Conservation (phyloP, 2,113 vertebrate genomes). For the Dunckerocampus dactyliophorus region DNA sequence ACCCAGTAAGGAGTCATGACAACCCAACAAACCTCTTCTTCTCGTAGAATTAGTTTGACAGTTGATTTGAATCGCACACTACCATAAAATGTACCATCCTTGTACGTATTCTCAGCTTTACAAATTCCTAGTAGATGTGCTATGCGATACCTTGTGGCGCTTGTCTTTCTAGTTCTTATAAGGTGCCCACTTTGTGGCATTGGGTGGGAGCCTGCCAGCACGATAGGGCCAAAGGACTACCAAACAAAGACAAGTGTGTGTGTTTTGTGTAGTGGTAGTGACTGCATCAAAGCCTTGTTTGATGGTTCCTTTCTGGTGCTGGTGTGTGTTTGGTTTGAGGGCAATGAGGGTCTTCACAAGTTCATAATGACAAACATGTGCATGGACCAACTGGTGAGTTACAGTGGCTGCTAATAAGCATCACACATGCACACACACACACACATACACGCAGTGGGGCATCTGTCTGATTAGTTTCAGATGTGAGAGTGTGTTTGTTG, state of each 20-base stretch:
- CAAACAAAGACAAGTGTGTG: conserved; percentile 10
- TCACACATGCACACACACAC: background rate
- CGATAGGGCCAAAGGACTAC: conserved; percentile 32
- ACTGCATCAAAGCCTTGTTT: conserved; percentile 20
- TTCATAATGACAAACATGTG: conserved; percentile 42
- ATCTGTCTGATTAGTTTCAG: conserved; percentile 52
- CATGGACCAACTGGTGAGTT: conserved; percentile 20
- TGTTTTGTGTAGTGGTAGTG: background rate
- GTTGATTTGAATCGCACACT: no score
- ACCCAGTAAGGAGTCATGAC: no score
- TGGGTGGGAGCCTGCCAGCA: no score
- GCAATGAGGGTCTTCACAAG: conserved; percentile 40
- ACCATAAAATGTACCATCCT: no score
- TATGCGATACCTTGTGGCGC: no score
- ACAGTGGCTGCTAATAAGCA: conserved; percentile 49
- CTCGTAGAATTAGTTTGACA: no score
- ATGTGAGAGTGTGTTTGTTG: conserved; percentile 24
- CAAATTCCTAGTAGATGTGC: no score
- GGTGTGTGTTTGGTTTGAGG: conserved; percentile 18
- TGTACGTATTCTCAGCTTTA: no score
- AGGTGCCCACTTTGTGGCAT: conserved; percentile 31
- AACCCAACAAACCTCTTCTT: no score
- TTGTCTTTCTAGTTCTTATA: conserved; percentile 35
- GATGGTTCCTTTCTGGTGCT: conserved; percentile 1
- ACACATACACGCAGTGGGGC: conserved; percentile 30